A percentile compares a stretch with the other conserved stretches of the same genome.
Evolutionary conservation across 35 echinoderm and acorn worm species (phyloP).

Genomic region (Ophiothrix spiculata): DNA sequence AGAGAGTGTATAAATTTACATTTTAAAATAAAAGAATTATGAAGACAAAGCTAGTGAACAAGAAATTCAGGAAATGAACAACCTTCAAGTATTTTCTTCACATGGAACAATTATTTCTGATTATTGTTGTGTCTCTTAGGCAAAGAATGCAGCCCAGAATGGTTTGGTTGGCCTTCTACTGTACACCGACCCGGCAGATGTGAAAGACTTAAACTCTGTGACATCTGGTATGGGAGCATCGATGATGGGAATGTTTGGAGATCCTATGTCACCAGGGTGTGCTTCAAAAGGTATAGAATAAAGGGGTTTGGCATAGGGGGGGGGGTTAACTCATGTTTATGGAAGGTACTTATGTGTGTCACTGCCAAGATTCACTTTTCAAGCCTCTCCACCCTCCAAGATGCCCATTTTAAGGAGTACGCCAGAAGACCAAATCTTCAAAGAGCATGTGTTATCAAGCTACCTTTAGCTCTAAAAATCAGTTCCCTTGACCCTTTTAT

Average conservation of each 20-base stretch:
- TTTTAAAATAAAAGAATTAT: not conserved
- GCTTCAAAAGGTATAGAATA: conserved; percentile 21
- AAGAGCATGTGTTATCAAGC: too few species aligned
- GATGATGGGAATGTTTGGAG: conserved; percentile 50
- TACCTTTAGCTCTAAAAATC: too few species aligned
- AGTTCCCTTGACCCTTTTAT: too few species aligned
- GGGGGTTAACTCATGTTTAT: too few species aligned
- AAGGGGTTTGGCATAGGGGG: too few species aligned
- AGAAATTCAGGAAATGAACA: not conserved
- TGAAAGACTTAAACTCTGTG: conserved; percentile 25
- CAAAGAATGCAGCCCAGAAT: conserved; percentile 26
- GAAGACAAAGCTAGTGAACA: not conserved
- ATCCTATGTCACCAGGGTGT: conserved; percentile 52
- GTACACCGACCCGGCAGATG: conserved; percentile 54
- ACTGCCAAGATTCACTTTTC: too few species aligned
- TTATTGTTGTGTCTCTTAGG: not conserved
- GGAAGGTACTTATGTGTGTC: too few species aligned
- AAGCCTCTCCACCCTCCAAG: too few species aligned
- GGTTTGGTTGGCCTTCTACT: conserved; percentile 38
- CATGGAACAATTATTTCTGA: not conserved
- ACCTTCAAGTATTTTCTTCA: not conserved
- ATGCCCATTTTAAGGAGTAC: too few species aligned
- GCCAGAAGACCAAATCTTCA: too few species aligned
- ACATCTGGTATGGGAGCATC: conserved; percentile 15
- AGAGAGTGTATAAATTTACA: too few species aligned